Base-by-base conservation (phyloP, 2,797 vertebrate species). In the Amniataba percoides region DNA sequence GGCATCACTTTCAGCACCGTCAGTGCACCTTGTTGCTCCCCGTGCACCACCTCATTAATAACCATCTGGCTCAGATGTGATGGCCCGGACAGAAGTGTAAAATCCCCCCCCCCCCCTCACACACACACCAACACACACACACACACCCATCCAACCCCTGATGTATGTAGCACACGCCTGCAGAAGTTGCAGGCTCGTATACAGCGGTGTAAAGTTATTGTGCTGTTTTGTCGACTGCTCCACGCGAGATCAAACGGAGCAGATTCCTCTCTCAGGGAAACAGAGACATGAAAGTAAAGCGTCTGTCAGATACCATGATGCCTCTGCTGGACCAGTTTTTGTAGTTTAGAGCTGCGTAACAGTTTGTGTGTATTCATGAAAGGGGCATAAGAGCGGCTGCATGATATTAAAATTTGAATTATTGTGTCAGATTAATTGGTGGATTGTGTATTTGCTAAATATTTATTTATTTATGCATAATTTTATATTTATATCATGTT, bases 11-110 rank as follows among this genome's bases (percentile, higher is more conserved):
- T 66, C 60, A 67, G 56, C 71, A 43, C 25, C 52, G 68, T 85
- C 64, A 43, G 58, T 10, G 63, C 46, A 76, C 75, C 64, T 55
- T 61, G 73, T 74, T 78, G 64, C 71, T 51, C 57, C 45, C 63
- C 34, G 57, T 9, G 13, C 66, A 11, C 72, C 25, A 5, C 61
- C 80, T 89, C 83, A 84, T 82, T 89, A 85, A 88, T 81, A 80
- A 77, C 71, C 49, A 61, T 81, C 71, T 57, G 80, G 68, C 77
- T 58, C 55, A 31, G 53, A 57, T 77, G 64, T 59, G 71, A 83
- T 82, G 5, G 2, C 25, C 39, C 49, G 60, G 80, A 64, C 73
- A 59, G 46, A 71, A 76, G n/a, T 56, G 71, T n/a, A 66, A 58
- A 15, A 77, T 80, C n/a, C n/a, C n/a, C n/a, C n/a, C n/a, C n/a